Percentiles rank a stretch among this genome's conserved stretches.
phyloP scores from a whole-genome alignment of 1,140 invertebrate species.

The Lamellibrachia luymesi region DNA sequence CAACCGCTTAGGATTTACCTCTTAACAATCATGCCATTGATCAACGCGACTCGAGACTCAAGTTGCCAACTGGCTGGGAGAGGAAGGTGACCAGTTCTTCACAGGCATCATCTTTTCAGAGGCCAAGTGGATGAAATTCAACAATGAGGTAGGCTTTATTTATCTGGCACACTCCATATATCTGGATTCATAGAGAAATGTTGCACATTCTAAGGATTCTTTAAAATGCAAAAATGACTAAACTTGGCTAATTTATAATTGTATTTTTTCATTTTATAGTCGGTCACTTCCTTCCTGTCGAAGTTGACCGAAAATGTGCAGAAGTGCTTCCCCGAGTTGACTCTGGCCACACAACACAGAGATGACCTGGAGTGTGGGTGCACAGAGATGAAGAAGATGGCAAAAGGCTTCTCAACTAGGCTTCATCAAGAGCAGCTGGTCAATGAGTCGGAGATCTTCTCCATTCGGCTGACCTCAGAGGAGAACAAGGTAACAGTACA shows the following conservation, averaged over 20 bases:
- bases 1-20: too few relatives aligned
- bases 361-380: constrained; percentile 1
- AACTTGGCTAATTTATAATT: not conserved
- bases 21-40: too few relatives aligned
- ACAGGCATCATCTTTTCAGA: not conserved
- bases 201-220: too few relatives aligned
- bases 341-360: not conserved
- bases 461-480: not conserved
- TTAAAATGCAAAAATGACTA: not conserved
- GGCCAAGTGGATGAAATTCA: not conserved
- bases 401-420: not conserved
- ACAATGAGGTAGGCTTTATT: not conserved
- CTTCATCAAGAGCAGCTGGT: not conserved
- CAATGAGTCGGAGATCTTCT: constrained; percentile 11
- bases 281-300: not conserved
- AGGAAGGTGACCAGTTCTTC: not conserved
- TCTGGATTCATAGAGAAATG: not conserved
- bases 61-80: not conserved
- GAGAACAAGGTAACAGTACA: not conserved
- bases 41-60: not conserved
- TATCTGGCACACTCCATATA: not conserved
- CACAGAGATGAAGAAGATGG: not conserved
- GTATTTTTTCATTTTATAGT: not conserved
- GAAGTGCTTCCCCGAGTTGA: not conserved
- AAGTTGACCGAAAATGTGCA: not conserved